Conservation (phyloP, 2,797 vertebrate species). For the Enteromius radiatus region DNA sequence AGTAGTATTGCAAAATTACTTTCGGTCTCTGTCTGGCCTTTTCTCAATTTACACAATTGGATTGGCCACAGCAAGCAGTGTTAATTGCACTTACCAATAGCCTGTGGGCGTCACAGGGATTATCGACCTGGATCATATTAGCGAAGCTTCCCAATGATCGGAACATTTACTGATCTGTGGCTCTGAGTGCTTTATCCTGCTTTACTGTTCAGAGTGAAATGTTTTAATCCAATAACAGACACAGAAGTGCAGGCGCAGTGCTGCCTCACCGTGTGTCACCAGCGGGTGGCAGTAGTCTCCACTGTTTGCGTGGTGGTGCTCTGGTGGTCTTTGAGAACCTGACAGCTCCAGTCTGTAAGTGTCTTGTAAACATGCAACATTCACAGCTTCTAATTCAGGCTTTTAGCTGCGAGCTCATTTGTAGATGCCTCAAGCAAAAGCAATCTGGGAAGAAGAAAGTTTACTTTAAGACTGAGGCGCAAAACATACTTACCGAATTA, state of each 20-base stretch:
- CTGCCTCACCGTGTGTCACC: conserved; percentile 19
- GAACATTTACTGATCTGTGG: conserved; percentile 28
- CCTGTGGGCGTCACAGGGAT: background rate
- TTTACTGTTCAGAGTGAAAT: background rate
- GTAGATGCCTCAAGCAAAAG: conserved; percentile 37
- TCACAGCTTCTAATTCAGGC: conserved; percentile 35
- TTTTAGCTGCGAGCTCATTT: conserved; percentile 32
- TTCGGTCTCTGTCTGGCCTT: background rate
- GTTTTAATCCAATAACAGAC: conserved; percentile 30
- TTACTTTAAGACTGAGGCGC: conserved; percentile 29
- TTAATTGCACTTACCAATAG: conserved; percentile 11
- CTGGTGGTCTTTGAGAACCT: conserved; percentile 21
- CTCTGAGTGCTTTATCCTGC: conserved; percentile 28
- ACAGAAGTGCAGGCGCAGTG: background rate
- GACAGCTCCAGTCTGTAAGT: conserved; percentile 8
- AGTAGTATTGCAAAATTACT: background rate
- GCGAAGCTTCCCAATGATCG: conserved; percentile 2
- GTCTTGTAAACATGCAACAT: conserved; percentile 41
- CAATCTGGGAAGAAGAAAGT: conserved; percentile 30
- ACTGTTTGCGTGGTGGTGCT: conserved; percentile 35
- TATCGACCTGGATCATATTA: conserved; percentile 15
- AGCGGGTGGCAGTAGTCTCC: conserved; percentile 63
- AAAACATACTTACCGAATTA: conserved; percentile 21
- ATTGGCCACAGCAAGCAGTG: conserved; percentile 25
- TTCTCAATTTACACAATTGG: background rate